Conservation (phyloP, 2,888 invertebrate genomes). For the Lucinisca nassula region DNA sequence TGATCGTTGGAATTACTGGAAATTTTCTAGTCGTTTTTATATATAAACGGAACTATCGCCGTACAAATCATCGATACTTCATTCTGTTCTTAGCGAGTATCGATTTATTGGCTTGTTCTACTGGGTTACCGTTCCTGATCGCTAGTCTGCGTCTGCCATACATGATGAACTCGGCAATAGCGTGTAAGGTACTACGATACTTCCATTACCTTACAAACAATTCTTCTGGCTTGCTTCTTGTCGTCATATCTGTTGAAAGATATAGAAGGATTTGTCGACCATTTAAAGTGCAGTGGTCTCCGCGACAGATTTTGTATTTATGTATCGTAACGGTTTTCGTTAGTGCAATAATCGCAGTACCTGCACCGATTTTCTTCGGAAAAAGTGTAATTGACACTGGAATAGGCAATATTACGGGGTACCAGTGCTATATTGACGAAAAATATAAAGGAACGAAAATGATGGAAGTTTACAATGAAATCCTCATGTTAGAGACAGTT, state of each 20-base stretch:
- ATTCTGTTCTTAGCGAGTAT: constrained; percentile 69
- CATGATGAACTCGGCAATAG: constrained; percentile 60
- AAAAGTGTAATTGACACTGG: constrained; percentile 52
- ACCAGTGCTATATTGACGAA: constrained; percentile 59
- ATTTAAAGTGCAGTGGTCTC: constrained; percentile 63
- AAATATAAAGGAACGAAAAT: background rate
- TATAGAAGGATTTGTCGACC: constrained; percentile 72
- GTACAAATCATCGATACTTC: constrained; percentile 68
- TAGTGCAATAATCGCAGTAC: constrained; percentile 50
- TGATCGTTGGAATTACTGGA: constrained; percentile 63
- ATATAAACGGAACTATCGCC: constrained; percentile 61
- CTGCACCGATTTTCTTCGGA: constrained; percentile 52
- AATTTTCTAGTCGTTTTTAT: constrained; percentile 67
- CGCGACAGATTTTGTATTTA: constrained; percentile 46
- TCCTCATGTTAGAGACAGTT: constrained; percentile 48
- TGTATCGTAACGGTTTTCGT: constrained; percentile 41
- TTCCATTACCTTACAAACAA: constrained; percentile 68
- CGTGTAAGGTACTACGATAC: constrained; percentile 61
- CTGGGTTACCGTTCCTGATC: constrained; percentile 70
- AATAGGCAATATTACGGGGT: constrained; percentile 55
- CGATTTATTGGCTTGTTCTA: constrained; percentile 65
- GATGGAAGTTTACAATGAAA: constrained; percentile 38
- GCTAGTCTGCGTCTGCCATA: constrained; percentile 71
- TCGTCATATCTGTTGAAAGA: constrained; percentile 70
- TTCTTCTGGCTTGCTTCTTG: constrained; percentile 69